A percentile compares a stretch with the other conserved stretches of the same genome.
Evolutionary conservation across 2,113 vertebrate species (phyloP).

Genomic region (Myrmecophaga tridactyla): DNA sequence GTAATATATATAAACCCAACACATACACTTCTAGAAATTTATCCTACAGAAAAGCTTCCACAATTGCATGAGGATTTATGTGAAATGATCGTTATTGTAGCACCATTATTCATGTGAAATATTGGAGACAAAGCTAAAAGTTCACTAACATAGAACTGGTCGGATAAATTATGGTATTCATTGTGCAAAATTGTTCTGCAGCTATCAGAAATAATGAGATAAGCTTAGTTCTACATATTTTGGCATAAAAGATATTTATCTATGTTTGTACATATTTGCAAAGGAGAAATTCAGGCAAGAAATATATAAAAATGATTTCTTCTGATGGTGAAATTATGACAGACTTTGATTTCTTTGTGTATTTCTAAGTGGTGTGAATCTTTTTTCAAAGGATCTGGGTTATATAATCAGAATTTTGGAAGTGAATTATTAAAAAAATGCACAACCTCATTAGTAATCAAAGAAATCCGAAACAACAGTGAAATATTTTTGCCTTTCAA

Average conservation of each 20-base stretch:
- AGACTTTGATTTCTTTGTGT: neutral
- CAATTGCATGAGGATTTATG: neutral
- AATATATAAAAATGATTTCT: neutral
- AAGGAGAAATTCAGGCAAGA: neutral
- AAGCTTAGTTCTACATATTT: neutral
- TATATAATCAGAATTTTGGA: neutral
- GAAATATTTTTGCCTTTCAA: neutral
- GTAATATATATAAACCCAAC: neutral
- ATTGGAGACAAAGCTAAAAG: conserved; percentile 13
- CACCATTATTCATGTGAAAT: conserved; percentile 14
- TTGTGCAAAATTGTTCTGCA: conserved; percentile 17
- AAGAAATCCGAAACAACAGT: neutral
- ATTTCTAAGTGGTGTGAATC: neutral
- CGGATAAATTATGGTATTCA: neutral
- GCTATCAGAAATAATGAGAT: conserved; percentile 9
- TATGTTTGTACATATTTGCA: neutral
- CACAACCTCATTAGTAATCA: neutral
- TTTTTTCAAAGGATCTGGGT: neutral
- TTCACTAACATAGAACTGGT: neutral
- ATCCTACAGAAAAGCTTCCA: neutral
- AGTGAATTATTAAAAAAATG: neutral
- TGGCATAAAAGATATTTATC: neutral
- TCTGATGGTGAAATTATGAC: neutral
- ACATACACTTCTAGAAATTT: neutral
- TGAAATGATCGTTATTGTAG: neutral